These are phyloP conservation scores for Scylla paramamosain DNA, from an alignment of 1,140 invertebrate species.

Conservation along the genomic window DNA sequence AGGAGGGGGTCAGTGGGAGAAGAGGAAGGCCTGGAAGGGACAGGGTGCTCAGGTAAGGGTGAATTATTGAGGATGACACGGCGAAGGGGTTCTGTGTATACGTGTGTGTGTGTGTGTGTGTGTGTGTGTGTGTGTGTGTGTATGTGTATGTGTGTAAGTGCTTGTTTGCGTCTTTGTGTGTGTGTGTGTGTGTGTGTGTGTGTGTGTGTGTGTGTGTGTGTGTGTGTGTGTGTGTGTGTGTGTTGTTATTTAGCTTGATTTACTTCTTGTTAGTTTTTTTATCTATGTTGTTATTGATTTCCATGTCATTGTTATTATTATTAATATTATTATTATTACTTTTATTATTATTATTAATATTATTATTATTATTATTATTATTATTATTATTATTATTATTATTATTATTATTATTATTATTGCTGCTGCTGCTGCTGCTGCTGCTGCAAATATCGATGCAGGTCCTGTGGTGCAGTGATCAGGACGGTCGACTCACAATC, in stretches of 20 bases:
- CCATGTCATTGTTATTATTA: neutral
- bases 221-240: neutral
- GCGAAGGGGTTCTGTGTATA: neutral
- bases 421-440: too few species aligned
- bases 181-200: constrained; percentile 8
- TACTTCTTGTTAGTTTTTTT: too few species aligned
- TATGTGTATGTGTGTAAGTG: neutral
- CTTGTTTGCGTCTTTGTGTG: neutral
- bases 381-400: neutral
- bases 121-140: neutral
- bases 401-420: neutral
- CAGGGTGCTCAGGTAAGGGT: neutral
- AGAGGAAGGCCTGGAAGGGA: neutral
- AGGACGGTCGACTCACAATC: too few species aligned
- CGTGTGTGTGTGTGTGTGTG: neutral
- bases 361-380: neutral
- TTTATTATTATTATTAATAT: neutral
- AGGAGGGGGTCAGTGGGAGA: neutral
- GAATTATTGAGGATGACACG: neutral
- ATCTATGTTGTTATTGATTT: too few species aligned
- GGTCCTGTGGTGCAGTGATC: too few species aligned
- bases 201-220: neutral
- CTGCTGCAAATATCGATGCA: too few species aligned
- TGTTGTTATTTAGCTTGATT: too few species aligned
- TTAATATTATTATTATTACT: neutral